Percentiles rank a stretch among this genome's conserved stretches.
Conservation (phyloP, 2,888 invertebrate genomes). For the Eulithis testata region DNA sequence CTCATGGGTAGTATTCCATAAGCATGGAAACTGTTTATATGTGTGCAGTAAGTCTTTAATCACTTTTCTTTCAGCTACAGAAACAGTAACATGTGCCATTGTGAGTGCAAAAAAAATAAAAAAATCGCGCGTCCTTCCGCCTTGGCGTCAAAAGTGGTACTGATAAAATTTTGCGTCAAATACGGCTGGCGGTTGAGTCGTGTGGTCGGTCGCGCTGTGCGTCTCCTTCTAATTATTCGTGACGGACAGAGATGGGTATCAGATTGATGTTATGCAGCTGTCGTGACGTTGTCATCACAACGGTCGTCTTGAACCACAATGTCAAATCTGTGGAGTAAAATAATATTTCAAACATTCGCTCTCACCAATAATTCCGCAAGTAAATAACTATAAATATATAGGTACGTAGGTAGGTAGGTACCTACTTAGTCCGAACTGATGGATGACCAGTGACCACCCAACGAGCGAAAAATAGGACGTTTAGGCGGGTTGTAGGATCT, state of each 20-base stretch:
- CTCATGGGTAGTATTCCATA: constrained; percentile 38
- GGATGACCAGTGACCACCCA: too few relatives aligned
- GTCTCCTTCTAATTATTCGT: constrained; percentile 16
- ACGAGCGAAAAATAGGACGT: too few relatives aligned
- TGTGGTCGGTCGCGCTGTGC: constrained; percentile 10
- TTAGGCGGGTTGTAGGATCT: too few relatives aligned
- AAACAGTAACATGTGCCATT: background rate
- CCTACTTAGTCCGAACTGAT: too few relatives aligned
- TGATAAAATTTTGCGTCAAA: constrained; percentile 23
- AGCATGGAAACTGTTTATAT: constrained; percentile 32
- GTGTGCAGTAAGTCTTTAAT: constrained; percentile 33
- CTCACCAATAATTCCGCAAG: too few relatives aligned
- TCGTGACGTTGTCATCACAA: background rate
- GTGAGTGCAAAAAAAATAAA: background rate
- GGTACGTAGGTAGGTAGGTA: too few relatives aligned
- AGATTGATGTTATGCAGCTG: constrained; percentile 17
- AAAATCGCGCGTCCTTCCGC: constrained; percentile 11
- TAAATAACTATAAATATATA: too few relatives aligned
- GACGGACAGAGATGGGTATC: constrained; percentile 9
- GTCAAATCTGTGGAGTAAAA: too few relatives aligned
- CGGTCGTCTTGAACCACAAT: background rate
- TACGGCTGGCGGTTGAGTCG: constrained; percentile 14
- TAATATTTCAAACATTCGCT: too few relatives aligned
- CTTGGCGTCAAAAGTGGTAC: constrained; percentile 13
- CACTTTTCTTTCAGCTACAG: constrained; percentile 27